A percentile compares a stretch with the other conserved stretches of the same genome.
Conservation (phyloP, 2,888 invertebrate genomes). For the Pandemis cinnamomeana region DNA sequence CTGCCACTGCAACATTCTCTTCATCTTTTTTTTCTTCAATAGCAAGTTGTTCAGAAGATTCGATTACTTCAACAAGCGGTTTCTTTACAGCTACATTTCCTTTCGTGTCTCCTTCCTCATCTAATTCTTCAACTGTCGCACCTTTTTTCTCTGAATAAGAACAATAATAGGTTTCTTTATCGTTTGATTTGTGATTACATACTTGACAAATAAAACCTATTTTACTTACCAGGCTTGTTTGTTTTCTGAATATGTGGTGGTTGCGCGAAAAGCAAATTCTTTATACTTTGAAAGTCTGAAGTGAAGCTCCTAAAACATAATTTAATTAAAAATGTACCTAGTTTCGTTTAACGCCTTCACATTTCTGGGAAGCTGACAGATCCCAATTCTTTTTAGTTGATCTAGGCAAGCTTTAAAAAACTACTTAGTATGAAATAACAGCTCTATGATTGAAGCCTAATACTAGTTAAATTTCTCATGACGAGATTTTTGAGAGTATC, state of each 20-base stretch:
- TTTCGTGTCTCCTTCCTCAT: conserved; percentile 45
- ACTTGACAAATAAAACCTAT: conserved; percentile 10
- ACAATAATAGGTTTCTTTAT: background rate
- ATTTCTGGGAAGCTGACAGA: no score
- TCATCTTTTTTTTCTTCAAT: conserved; percentile 24
- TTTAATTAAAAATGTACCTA: conserved; percentile 47
- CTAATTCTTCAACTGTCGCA: conserved; percentile 52
- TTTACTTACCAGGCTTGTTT: conserved; percentile 49
- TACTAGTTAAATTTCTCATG: no score
- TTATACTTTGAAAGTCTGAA: conserved; percentile 62
- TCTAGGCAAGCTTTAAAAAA: no score
- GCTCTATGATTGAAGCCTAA: no score
- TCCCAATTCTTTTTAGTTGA: no score
- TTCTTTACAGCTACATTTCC: conserved; percentile 59
- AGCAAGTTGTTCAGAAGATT: conserved; percentile 51
- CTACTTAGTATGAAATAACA: no score
- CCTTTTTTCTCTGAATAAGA: conserved; percentile 43
- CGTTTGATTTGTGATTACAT: background rate
- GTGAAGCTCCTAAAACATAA: conserved; percentile 55
- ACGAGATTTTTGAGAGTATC: no score
- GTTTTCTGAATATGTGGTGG: conserved; percentile 50
- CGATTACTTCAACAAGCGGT: conserved; percentile 69
- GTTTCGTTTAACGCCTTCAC: background rate
- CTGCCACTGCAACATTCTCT: conserved; percentile 43
- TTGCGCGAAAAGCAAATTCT: conserved; percentile 65